phyloP scores from a whole-genome alignment of 2,888 invertebrate genomes.

The Erpobdella octoculata region DNA sequence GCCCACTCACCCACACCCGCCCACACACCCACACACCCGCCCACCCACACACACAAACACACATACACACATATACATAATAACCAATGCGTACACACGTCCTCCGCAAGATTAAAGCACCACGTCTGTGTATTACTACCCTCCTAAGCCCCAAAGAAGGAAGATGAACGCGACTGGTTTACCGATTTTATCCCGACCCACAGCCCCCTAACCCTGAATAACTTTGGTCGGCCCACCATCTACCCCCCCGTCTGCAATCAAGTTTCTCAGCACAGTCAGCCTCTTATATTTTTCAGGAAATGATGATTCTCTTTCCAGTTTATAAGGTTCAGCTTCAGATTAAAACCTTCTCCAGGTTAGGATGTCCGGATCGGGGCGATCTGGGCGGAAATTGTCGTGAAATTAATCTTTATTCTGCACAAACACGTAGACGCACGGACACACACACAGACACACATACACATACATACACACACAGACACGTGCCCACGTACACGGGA shows the following conservation, averaged over 20 bases:
- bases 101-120: neutral
- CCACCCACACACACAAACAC: slow-evolving; percentile 2
- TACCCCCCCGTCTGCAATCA: neutral
- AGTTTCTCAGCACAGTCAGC: neutral
- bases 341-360: too few species aligned
- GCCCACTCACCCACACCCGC: neutral
- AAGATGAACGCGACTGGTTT: too few species aligned
- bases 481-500: neutral
- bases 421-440: neutral
- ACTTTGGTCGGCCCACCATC: neutral
- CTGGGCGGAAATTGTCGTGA: too few species aligned
- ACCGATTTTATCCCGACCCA: neutral
- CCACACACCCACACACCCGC: slow-evolving; percentile 1
- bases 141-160: neutral
- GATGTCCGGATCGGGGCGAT: too few species aligned
- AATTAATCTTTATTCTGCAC: too few species aligned
- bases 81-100: neutral
- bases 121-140: neutral
- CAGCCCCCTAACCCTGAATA: neutral
- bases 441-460: neutral
- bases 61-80: neutral
- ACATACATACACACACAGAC: neutral
- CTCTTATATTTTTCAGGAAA: neutral
- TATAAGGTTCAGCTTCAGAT: too few species aligned
- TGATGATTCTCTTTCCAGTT: too few species aligned